Evolutionary conservation across 2,888 invertebrate species (phyloP), one percentile per base, ranked within the genome.

Genomic region (Cephus rjabovi): DNA sequence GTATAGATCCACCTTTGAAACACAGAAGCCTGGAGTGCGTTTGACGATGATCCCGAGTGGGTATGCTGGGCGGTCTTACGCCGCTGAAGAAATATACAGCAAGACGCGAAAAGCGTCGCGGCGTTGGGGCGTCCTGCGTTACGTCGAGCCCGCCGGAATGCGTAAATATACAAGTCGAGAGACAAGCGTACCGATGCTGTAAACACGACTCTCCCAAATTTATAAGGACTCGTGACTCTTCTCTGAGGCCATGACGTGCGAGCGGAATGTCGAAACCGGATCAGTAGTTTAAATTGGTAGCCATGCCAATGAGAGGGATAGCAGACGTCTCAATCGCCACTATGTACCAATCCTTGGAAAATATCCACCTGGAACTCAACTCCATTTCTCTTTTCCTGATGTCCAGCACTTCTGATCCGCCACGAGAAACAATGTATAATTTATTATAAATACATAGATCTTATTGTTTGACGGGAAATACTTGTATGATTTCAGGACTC

Each of bases 401-500:
- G 23, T 71, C 89, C 87, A 87, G 86, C 87, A 87, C 82, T 77
- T 34, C 93, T 93, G 76, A 84, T 92, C 12, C 85, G 93, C 6
- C n/a, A 30, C 31, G 6, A 34, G 69, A 56, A 15, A 11, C 76
- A 34, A 34, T 68, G 75, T 71, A 71, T 71, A 34, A 93, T 92
- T 80, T 87, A 93, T 69, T 93, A 93, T 1, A 92, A 90, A 81
- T 93, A 93, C 82, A 92, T 93, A 30, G 30, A 33, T 33, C 71
- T 15, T 15, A 71, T 9, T 34, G 71, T 34, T 71, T 34, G 71
- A 33, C 71, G 9, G 9, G 23, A 56, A 23, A 56, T 56, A 3
- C 56, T 23, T 56, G 23, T 85, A n/a, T 92, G 93, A 92, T 94
- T 93, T 6, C 93, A 97, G 97, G 97, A 97, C 93, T 94, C 95